Evolutionary conservation across 2,113 vertebrate species (phyloP).

Genomic region (Bubo scandiacus): DNA sequence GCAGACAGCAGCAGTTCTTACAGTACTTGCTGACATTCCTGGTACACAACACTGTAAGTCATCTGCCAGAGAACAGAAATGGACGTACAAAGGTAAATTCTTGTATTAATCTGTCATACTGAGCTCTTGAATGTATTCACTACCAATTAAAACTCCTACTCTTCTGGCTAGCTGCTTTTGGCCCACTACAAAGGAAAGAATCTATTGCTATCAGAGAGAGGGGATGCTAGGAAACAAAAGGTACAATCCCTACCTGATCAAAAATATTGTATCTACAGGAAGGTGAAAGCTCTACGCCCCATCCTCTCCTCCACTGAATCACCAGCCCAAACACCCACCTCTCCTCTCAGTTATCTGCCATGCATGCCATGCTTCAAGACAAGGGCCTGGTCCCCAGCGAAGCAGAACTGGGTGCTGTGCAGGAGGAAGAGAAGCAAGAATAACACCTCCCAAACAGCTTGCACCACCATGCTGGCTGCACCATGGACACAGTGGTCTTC

Average conservation of each 20-base stretch:
- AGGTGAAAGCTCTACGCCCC: neutral
- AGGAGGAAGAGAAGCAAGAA: neutral
- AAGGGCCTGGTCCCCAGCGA: neutral
- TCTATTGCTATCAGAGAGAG: neutral
- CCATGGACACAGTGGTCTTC: neutral
- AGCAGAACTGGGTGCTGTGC: neutral
- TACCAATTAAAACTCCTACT: neutral
- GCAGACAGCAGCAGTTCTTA: neutral
- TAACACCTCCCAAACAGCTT: neutral
- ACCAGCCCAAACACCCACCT: neutral
- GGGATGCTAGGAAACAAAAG: neutral
- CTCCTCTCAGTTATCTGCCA: neutral
- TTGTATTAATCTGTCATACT: neutral
- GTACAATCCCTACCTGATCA: neutral
- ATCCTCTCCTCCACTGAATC: neutral
- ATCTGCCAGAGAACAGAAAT: neutral
- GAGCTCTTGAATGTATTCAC: neutral
- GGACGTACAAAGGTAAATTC: neutral
- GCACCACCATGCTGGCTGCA: neutral
- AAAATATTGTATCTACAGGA: neutral
- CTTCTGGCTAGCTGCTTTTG: neutral
- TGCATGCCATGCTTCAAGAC: neutral
- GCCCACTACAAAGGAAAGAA: neutral
- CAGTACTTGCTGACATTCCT: neutral
- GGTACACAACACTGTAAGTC: neutral